Percentiles rank a stretch among this genome's conserved stretches.
These are phyloP conservation scores for Marasmarcha lunaedactyla DNA, from an alignment of 2,888 invertebrate genomes.

Conservation along the genomic window DNA sequence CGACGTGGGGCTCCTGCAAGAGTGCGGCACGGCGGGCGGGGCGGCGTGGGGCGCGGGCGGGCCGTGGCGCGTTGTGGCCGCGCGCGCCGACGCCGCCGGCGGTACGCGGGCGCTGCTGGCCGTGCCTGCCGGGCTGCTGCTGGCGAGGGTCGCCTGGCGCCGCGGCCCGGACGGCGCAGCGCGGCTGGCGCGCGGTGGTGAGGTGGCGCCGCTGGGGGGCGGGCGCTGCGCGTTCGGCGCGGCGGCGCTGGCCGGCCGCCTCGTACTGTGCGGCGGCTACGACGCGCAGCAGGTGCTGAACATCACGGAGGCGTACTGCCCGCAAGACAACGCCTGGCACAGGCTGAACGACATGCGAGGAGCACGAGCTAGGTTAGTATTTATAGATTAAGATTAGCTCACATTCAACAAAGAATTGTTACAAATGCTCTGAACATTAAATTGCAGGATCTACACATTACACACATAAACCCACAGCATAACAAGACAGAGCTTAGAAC, in stretches of 20 bases:
- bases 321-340: constrained; percentile 77
- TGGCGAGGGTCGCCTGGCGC: constrained; percentile 25
- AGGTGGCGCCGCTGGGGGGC: constrained; percentile 61
- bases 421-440: too few relatives aligned
- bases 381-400: too few relatives aligned
- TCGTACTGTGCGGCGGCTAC: constrained; percentile 85
- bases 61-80: constrained; percentile 41
- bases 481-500: too few relatives aligned
- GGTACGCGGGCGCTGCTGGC: constrained; percentile 44
- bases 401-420: too few relatives aligned
- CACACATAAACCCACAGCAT: too few relatives aligned
- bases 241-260: constrained; percentile 75
- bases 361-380: constrained; percentile 79
- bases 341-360: constrained; percentile 77
- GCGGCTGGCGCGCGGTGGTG: constrained; percentile 75
- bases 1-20: constrained; percentile 80
- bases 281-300: constrained; percentile 86
- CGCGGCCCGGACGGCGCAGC: constrained; percentile 71
- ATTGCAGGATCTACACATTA: too few relatives aligned
- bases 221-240: constrained; percentile 81
- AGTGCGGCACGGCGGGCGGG: constrained; percentile 79
- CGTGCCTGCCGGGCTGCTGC: constrained; percentile 18
- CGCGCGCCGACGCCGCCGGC: constrained; percentile 76
- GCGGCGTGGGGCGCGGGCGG: constrained; percentile 67
- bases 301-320: constrained; percentile 80